Percentiles rank a stretch among this genome's conserved stretches.
Conservation (phyloP, 2,888 invertebrate genomes). For the Steromphala cineraria region DNA sequence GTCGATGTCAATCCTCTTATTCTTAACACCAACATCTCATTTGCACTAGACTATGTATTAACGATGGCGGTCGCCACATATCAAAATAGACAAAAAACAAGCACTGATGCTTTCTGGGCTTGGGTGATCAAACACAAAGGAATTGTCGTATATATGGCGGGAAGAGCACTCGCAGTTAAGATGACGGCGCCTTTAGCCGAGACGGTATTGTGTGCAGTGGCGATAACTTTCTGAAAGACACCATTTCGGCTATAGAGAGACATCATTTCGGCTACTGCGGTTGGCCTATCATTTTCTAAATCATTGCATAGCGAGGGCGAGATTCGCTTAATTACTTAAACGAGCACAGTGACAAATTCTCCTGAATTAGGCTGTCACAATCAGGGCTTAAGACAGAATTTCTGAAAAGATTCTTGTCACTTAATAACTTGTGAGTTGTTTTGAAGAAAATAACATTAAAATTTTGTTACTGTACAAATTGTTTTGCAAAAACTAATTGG, state of each 20-base stretch:
- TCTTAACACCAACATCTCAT: background rate
- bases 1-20: too few relatives aligned
- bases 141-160: background rate
- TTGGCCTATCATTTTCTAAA: background rate
- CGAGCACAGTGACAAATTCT: background rate
- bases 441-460: too few relatives aligned
- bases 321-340: background rate
- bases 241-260: too few relatives aligned
- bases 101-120: background rate
- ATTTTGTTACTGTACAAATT: too few relatives aligned
- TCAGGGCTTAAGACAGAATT: background rate
- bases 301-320: background rate
- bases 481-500: too few relatives aligned
- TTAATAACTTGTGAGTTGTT: too few relatives aligned
- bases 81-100: background rate
- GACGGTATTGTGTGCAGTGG: background rate
- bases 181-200: background rate
- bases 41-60: background rate
- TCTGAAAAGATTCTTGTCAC: too few relatives aligned
- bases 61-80: background rate
- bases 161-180: too few relatives aligned
- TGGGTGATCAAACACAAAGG: background rate
- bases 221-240: background rate
- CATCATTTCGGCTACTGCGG: too few relatives aligned
- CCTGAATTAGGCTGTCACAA: background rate